phyloP scores from a whole-genome alignment of 53 echinoderm and acorn worm genomes.

The Temnopleurus reevesii region DNA sequence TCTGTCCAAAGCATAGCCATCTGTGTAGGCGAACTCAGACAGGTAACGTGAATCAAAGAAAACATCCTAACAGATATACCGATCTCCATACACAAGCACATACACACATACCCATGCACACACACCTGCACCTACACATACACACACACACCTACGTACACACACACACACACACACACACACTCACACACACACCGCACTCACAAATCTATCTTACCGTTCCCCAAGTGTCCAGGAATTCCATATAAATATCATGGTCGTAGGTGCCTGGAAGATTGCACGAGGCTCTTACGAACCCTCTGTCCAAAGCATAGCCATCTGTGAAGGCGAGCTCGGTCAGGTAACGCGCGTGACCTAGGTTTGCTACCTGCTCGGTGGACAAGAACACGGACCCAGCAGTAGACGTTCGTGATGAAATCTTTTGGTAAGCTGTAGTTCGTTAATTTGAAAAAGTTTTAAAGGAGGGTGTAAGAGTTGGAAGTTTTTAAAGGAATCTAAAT shows the following conservation, averaged over 20 bases:
- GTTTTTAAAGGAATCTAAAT: too few species aligned
- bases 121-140: too few species aligned
- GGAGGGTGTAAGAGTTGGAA: too few species aligned
- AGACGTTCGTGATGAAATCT: neutral
- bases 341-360: slow-evolving; percentile 69
- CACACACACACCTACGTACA: too few species aligned
- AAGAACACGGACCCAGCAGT: slow-evolving; percentile 48
- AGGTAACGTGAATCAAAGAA: slow-evolving; percentile 65
- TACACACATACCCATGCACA: too few species aligned
- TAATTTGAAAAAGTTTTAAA: too few species aligned
- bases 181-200: neutral
- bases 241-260: slow-evolving; percentile 60
- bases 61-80: too few species aligned
- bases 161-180: too few species aligned
- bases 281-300: slow-evolving; percentile 61
- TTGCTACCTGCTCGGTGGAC: slow-evolving; percentile 54
- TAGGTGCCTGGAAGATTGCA: slow-evolving; percentile 64
- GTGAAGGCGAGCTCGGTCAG: slow-evolving; percentile 34
- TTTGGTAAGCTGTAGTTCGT: neutral
- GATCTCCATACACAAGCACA: too few species aligned
- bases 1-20: slow-evolving; percentile 16
- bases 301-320: neutral
- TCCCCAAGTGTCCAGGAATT: slow-evolving; percentile 75
- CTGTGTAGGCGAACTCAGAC: slow-evolving; percentile 22
- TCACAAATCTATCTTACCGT: slow-evolving; percentile 59